phyloP scores from a whole-genome alignment of 2,888 invertebrate species.

The Tethea ocularis region DNA sequence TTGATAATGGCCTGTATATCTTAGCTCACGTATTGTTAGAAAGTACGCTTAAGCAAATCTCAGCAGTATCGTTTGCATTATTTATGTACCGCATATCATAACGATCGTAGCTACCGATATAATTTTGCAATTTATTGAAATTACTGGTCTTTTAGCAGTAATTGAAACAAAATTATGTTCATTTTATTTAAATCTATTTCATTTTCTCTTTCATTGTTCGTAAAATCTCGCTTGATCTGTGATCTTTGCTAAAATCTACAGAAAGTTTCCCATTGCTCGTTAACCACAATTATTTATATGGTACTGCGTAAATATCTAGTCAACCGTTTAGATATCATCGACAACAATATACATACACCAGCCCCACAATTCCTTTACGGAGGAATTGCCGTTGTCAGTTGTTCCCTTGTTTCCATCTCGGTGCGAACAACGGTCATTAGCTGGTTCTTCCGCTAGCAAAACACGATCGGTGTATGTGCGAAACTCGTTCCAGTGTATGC shows the following conservation, averaged over 20 bases:
- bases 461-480: conserved; percentile 30
- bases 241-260: background rate
- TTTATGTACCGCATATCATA: conserved; percentile 38
- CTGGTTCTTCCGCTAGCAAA: conserved; percentile 35
- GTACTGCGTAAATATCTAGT: background rate
- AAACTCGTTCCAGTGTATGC: conserved; percentile 55
- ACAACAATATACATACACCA: background rate
- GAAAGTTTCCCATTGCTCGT: background rate
- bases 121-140: conserved; percentile 37
- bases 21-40: conserved; percentile 58
- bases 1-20: conserved; percentile 51
- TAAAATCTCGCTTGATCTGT: background rate
- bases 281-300: background rate
- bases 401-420: conserved; percentile 27
- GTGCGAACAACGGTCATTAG: conserved; percentile 46
- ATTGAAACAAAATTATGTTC: too few relatives aligned
- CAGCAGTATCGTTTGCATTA: conserved; percentile 31
- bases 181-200: too few relatives aligned
- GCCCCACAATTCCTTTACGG: conserved; percentile 21
- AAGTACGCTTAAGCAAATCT: conserved; percentile 45
- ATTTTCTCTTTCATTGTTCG: too few relatives aligned
- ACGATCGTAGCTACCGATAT: conserved; percentile 24
- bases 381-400: conserved; percentile 34
- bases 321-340: background rate
- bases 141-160: background rate